Conservation (phyloP, 2,113 vertebrate genomes). For the Motacilla alba region DNA sequence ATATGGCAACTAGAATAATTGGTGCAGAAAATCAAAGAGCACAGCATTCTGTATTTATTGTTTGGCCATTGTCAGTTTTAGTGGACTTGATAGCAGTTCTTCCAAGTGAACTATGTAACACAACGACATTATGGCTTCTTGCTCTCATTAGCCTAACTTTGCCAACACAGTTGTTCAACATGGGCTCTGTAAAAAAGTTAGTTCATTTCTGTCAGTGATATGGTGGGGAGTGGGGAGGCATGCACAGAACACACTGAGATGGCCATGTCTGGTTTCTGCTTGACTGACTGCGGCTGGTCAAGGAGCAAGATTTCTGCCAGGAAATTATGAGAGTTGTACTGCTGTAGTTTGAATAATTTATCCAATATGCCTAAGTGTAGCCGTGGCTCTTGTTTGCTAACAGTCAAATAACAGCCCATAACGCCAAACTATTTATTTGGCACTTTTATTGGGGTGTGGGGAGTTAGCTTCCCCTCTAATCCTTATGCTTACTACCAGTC, state of each 20-base stretch:
- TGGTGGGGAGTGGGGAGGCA: not conserved
- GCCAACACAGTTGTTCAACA: not conserved
- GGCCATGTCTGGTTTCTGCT: not conserved
- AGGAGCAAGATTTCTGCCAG: not conserved
- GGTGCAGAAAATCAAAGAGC: not conserved
- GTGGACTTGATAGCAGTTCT: not conserved
- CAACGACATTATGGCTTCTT: not conserved
- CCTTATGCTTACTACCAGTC: not conserved
- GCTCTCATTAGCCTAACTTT: not conserved
- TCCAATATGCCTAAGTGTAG: not conserved
- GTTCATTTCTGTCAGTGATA: not conserved
- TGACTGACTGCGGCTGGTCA: not conserved
- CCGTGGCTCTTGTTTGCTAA: not conserved
- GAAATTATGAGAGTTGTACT: not conserved
- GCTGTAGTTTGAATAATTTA: conserved; percentile 29
- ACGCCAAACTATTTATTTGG: not conserved
- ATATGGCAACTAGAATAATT: not conserved
- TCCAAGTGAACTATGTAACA: not conserved
- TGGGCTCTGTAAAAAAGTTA: not conserved
- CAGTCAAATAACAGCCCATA: not conserved
- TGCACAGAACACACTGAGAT: not conserved
- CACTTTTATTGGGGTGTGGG: not conserved
- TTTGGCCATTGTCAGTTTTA: not conserved
- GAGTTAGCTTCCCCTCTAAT: not conserved
- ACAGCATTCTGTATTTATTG: not conserved